Base-by-base conservation (phyloP, 2,113 vertebrate species). In the Canis aureus region DNA sequence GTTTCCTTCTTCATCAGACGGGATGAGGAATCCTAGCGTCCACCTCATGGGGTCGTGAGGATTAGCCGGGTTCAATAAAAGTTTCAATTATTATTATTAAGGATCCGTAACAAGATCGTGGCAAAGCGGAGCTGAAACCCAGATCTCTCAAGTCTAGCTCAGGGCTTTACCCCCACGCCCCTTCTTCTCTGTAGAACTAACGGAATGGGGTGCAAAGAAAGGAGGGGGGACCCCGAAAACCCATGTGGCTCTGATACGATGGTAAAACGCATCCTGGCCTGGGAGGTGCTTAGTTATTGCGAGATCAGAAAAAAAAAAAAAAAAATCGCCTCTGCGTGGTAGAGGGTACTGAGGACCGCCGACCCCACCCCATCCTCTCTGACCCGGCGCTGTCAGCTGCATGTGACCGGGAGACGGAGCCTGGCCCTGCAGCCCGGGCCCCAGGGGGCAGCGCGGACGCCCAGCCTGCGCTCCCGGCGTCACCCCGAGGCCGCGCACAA, bases 401-500 rank as follows among this genome's bases (percentile, higher is more conserved):
- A 60, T 93, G 57, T 87, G 71, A 90, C 88, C 16, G 1, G 79
- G 71, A 62, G 11, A 23, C 11, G 59, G 59, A 83, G 81, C 55
- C 0, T 3, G 93, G 92, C 35, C 51, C 86, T 66, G 73, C 92
- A 96, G 98, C 94, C 73, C 19, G 64, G 84, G 91, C 97, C 55
- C 97, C 81, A 78, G 97, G 97, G 98, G 97, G 86, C 76, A 29
- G 93, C 53, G 94, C 96, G 94, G 74, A 22, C 82, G 78, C 93
- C 95, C 19, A 60, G 94, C 88, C 96, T 27, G 94, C 13, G 87
- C 98, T 97, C 96, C 53, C 85, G 97, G 95, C 86, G 97, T 98
- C 98, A 97, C 98, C 98, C 97, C 62, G 90, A 74, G 92, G 98
- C 97, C 73, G 90, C 85, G 88, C 78, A 93, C 98, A 98, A 98